phyloP scores from a whole-genome alignment of 2,888 invertebrate species.

The Teleogryllus oceanicus region DNA sequence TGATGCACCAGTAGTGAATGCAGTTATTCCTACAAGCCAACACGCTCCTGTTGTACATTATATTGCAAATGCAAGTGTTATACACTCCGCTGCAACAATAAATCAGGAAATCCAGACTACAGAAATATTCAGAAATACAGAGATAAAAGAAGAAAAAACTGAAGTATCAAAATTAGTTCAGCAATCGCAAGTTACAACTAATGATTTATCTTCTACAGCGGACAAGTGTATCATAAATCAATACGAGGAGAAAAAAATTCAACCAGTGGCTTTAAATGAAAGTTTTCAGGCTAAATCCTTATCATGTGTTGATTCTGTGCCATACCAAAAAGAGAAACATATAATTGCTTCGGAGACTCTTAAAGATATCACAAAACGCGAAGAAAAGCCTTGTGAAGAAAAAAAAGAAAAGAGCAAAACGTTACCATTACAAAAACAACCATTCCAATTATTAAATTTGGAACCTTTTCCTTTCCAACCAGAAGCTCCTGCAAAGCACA shows the following conservation, averaged over 20 bases:
- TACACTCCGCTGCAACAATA: constrained; percentile 32
- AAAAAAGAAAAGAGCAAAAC: constrained; percentile 39
- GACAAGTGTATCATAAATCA: constrained; percentile 49
- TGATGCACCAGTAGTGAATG: not conserved
- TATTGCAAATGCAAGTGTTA: constrained; percentile 44
- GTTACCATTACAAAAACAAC: constrained; percentile 49
- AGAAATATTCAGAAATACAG: constrained; percentile 27
- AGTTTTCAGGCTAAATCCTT: constrained; percentile 52
- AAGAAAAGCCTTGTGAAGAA: constrained; percentile 25
- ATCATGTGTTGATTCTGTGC: constrained; percentile 50
- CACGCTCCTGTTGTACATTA: constrained; percentile 44
- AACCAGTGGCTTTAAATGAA: constrained; percentile 47
- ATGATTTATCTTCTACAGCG: constrained; percentile 40
- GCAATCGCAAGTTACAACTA: constrained; percentile 2
- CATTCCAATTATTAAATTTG: constrained; percentile 42
- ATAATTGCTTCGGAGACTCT: constrained; percentile 40
- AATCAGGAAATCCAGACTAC: constrained; percentile 28
- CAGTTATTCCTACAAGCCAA: not conserved
- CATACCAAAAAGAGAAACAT: constrained; percentile 45
- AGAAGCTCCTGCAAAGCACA: constrained; percentile 48
- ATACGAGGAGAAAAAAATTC: constrained; percentile 51
- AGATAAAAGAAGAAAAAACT: constrained; percentile 31
- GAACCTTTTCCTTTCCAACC: constrained; percentile 54
- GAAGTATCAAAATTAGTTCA: constrained; percentile 20
- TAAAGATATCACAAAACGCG: constrained; percentile 39